phyloP scores from a whole-genome alignment of 2,797 vertebrate species.

The Stomatorhinus walkeri region DNA sequence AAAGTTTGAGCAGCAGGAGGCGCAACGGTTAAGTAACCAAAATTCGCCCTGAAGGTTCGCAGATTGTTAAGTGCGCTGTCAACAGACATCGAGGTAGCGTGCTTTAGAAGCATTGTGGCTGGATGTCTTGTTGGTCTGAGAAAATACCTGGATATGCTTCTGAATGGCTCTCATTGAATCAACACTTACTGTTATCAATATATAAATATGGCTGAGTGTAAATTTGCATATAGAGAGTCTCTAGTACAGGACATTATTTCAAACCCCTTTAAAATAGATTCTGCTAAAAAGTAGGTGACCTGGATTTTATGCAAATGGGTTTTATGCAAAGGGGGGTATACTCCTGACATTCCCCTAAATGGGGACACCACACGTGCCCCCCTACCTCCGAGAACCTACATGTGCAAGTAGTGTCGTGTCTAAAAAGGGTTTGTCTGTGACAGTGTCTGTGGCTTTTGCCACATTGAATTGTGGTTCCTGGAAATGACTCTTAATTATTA shows the following conservation, averaged over 20 bases:
- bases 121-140: neutral
- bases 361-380: conserved; percentile 34
- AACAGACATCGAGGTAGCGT: neutral
- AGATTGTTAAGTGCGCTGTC: neutral
- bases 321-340: conserved; percentile 35
- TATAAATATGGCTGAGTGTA: neutral
- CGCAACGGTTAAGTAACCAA: neutral
- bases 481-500: neutral
- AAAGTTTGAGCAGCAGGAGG: neutral
- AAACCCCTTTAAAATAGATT: conserved; percentile 29
- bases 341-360: conserved; percentile 43
- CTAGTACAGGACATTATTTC: neutral
- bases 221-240: neutral
- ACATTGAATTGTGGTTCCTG: neutral
- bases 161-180: neutral
- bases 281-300: conserved; percentile 60
- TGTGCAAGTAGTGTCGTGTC: neutral
- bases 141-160: neutral
- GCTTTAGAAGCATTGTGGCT: neutral
- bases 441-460: neutral
- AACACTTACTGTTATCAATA: too few relatives aligned
- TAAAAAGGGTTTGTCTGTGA: neutral
- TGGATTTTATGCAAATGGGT: conserved; percentile 47
- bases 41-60: neutral
- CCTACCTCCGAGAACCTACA: conserved; percentile 20